Base-by-base conservation (phyloP, 2,888 invertebrate genomes). In the Leptothorax acervorum region DNA sequence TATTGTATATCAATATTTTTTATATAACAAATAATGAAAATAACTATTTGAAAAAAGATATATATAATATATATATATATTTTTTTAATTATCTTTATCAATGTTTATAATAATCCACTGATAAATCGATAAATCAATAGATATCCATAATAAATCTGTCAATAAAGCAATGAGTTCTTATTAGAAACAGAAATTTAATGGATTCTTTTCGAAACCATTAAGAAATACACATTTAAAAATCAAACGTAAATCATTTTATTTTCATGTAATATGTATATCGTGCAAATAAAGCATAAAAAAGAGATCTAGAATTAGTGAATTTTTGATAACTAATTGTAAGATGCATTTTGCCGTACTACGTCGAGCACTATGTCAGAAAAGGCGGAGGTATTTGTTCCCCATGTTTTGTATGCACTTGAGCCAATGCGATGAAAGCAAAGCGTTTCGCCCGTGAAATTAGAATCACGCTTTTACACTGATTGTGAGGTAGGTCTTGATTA, bases 401-500 rank as follows among this genome's bases (percentile, higher is more conserved):
- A 66, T 63, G 74, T 83, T 81, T 82, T 45, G 42, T 70, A 62
- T 62, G 60, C 71, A 74, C 51, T 82, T 76, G 65, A 71, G 45
- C 15, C 62, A 12, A 48, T 57, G 9, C 53, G 79, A 78, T 78
- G 82, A 82, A 84, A 63, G 66, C 71, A 73, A 73, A 62, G 78
- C 79, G 57, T 84, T 73, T 76, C 87, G 57, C 15, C 83, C 66
- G 60, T 66, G 85, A 84, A 85, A 89, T 88, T 87, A 87, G 73
- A 90, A 89, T 88, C 75, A 73, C 74, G 65, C 74, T 57, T 73
- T 82, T 82, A 31, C n/a, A 79, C 66, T 15, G n/a, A n/a, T n/a
- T n/a, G n/a, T n/a, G 62, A 83, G 82, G 76, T 70, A 83, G 81
- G 23, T 23, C 76, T 89, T 89, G 87, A 90, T 90, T 90, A 89